Percentiles rank a stretch among this genome's conserved stretches.
Conservation (phyloP, 2,797 vertebrate genomes). For the Anas flavirostris region DNA sequence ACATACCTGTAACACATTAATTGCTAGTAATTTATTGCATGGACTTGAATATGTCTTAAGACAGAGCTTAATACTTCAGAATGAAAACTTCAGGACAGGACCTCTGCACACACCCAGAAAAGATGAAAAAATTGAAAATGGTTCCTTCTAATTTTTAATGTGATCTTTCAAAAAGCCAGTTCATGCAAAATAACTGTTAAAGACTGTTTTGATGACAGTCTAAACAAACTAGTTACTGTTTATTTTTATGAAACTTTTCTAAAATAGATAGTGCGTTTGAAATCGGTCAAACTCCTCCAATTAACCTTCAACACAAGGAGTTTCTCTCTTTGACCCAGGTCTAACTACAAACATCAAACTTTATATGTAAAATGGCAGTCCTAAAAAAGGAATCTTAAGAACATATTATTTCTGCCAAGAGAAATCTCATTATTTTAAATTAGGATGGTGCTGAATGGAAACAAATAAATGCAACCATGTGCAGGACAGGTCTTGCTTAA, state of each 20-base stretch:
- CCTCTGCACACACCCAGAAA: neutral
- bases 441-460: neutral
- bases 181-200: neutral
- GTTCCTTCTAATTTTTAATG: neutral
- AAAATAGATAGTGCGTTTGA: neutral
- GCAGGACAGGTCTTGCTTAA: neutral
- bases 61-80: neutral
- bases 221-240: neutral
- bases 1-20: neutral
- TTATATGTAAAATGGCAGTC: neutral
- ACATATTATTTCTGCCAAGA: neutral
- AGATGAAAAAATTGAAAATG: neutral
- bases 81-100: neutral
- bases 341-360: neutral
- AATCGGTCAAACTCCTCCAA: neutral
- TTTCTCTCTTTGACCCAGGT: neutral
- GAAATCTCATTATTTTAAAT: neutral
- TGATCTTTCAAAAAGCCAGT: neutral
- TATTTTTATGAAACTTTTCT: neutral
- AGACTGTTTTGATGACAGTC: neutral
- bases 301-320: slow-evolving; percentile 1
- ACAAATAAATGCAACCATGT: neutral
- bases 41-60: neutral
- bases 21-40: slow-evolving; percentile 2
- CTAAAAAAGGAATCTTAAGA: neutral